Conservation (phyloP, 2,113 vertebrate genomes). For the Circaetus gallicus region DNA sequence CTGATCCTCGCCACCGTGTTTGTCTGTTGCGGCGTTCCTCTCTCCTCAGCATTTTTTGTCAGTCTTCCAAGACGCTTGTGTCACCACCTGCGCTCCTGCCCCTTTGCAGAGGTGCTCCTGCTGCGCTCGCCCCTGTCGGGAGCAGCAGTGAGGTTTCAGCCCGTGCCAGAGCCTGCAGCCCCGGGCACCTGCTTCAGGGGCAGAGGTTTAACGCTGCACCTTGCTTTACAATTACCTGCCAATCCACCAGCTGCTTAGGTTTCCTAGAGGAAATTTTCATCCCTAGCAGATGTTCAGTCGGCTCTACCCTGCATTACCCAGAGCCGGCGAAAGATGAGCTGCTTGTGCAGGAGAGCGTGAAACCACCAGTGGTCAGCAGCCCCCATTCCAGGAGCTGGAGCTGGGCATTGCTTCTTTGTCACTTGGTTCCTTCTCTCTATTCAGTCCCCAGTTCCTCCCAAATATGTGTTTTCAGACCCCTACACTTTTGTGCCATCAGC, state of each 20-base stretch:
- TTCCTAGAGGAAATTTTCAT: neutral
- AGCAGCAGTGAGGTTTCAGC: neutral
- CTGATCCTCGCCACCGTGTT: neutral
- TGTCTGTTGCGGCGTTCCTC: neutral
- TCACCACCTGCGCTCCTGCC: neutral
- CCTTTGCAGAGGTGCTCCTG: neutral
- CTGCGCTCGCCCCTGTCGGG: neutral
- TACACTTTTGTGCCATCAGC: neutral
- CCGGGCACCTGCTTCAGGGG: neutral
- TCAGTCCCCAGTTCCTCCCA: neutral
- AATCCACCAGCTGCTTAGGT: neutral
- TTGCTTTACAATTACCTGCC: neutral
- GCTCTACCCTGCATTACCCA: neutral
- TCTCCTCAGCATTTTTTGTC: neutral
- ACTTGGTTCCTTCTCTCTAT: neutral
- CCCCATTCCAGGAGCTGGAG: rapidly evolving
- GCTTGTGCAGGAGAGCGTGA: neutral
- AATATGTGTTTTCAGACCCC: neutral
- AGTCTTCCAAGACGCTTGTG: neutral
- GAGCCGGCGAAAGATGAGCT: rapidly evolving
- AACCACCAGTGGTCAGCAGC: neutral
- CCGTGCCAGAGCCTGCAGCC: neutral
- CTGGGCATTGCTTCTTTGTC: neutral
- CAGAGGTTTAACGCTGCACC: neutral
- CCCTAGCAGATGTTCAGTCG: neutral